Base-by-base conservation (phyloP, 2,113 vertebrate species). In the Marmota monax region DNA sequence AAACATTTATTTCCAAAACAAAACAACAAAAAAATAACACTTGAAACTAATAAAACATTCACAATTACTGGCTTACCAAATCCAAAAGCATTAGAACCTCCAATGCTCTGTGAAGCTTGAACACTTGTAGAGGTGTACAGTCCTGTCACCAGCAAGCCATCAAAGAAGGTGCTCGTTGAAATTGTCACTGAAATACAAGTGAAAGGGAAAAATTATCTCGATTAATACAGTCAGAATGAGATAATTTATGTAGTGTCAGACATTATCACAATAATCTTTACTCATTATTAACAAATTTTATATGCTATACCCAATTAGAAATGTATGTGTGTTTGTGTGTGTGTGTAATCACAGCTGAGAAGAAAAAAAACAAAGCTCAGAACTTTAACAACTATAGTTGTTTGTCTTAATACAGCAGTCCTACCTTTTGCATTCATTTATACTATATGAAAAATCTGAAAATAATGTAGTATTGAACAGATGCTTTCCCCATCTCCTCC, bases 61-160 rank as follows among this genome's bases (percentile, higher is more conserved):
- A 22, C 65, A 92, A 69, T 67, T 27, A 18, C 61, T 84, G 20
- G 14, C 27, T 99, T 98, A 99, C 99, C 99, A 96, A 99, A 99
- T 96, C 99, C 99, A 97, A 99, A 99, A 78, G 99, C 99, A 82
- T 98, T 99, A 86, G 99, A 99, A 56, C 99, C 99, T n/a, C 99
- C 99, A 89, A 99, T 32, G 12, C 99, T 99, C 96, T 99, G 99
- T 92, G 99, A 99, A 58, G 99, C 98, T 97, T 99, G 99, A 93
- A 99, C 98, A 37, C 99, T 99, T 37, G 99, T 99, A 82, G 99
- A 99, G 18, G 99, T 99, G 98, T 99, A 99, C 29, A 99, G 99
- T 76, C 99, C 99, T 7, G 99, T 99, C 92, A 99, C 99, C 97
- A 99, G 98, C 72, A 99, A 98, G 84, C 99, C 99, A 76, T 99